These are phyloP conservation scores for Rhorus exstirpatorius DNA, from an alignment of 2,888 invertebrate genomes.

Conservation along the genomic window DNA sequence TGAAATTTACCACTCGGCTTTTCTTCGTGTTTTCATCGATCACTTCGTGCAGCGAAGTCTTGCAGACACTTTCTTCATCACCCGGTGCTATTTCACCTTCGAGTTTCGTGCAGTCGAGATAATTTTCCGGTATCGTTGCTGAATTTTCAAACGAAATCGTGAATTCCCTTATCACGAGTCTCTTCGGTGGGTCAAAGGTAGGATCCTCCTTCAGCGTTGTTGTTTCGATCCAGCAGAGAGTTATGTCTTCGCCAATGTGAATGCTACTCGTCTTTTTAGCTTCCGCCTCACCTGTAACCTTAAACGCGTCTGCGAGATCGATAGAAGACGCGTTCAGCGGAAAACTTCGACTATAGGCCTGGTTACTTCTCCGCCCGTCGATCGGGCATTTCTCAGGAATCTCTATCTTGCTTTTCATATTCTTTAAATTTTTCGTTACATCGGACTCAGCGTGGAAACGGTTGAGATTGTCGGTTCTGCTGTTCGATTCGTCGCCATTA, in stretches of 20 bases:
- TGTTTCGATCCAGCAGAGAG: slow-evolving; percentile 78
- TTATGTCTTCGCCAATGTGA: slow-evolving; percentile 72
- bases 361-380: neutral
- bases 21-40: slow-evolving; percentile 73
- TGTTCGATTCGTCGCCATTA: neutral
- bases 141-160: slow-evolving; percentile 77
- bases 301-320: slow-evolving; percentile 43
- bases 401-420: neutral
- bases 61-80: slow-evolving; percentile 54
- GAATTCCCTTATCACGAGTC: slow-evolving; percentile 75
- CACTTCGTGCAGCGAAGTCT: slow-evolving; percentile 67
- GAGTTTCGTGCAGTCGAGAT: slow-evolving; percentile 72
- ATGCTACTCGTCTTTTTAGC: slow-evolving; percentile 68
- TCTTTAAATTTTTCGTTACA: neutral
- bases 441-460: neutral
- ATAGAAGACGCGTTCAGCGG: slow-evolving; percentile 37
- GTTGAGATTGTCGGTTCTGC: neutral
- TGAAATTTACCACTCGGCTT: slow-evolving; percentile 71
- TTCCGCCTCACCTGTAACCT: slow-evolving; percentile 36
- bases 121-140: slow-evolving; percentile 73
- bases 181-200: slow-evolving; percentile 67
- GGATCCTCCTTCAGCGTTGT: slow-evolving; percentile 75
- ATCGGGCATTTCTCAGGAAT: slow-evolving; percentile 13
- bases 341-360: slow-evolving; percentile 23
- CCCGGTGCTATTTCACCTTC: slow-evolving; percentile 70